These are phyloP conservation scores for Myopa tessellatipennis DNA, from an alignment of 2,888 invertebrate species.

Conservation along the genomic window DNA sequence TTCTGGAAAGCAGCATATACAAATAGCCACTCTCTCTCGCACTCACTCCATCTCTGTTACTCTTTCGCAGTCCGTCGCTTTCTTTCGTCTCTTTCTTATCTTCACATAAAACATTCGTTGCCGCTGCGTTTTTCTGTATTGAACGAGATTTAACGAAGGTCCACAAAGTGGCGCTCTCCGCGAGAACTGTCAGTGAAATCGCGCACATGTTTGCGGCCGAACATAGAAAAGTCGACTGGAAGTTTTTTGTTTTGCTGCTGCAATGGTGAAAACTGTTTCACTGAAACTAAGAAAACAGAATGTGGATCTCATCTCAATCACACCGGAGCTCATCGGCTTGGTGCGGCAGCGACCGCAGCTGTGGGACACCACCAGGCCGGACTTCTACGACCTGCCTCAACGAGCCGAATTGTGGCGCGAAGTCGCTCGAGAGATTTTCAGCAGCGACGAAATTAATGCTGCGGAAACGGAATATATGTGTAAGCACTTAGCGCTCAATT, in stretches of 20 bases:
- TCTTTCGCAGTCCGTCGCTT: neutral
- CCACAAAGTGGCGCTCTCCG: neutral
- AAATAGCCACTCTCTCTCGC: neutral
- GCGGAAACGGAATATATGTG: neutral
- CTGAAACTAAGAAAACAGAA: neutral
- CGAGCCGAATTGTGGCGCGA: neutral
- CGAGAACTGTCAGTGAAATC: neutral
- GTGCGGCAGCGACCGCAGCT: neutral
- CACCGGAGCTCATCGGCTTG: neutral
- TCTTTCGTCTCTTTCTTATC: no score
- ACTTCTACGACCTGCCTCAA: neutral
- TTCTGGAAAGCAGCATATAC: neutral
- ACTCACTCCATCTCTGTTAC: neutral
- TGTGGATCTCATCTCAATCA: neutral
- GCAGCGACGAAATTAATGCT: no score
- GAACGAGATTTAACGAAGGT: constrained; percentile 12
- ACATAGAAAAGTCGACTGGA: neutral
- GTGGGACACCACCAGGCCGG: neutral
- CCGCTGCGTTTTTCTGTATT: neutral
- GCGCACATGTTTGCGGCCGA: neutral
- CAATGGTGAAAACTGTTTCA: neutral
- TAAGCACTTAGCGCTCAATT: neutral
- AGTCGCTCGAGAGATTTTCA: neutral
- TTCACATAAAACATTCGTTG: neutral
- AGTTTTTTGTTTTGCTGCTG: neutral